Evolutionary conservation across 2,797 vertebrate genomes (phyloP).

Genomic region (Aratinga solstitialis): DNA sequence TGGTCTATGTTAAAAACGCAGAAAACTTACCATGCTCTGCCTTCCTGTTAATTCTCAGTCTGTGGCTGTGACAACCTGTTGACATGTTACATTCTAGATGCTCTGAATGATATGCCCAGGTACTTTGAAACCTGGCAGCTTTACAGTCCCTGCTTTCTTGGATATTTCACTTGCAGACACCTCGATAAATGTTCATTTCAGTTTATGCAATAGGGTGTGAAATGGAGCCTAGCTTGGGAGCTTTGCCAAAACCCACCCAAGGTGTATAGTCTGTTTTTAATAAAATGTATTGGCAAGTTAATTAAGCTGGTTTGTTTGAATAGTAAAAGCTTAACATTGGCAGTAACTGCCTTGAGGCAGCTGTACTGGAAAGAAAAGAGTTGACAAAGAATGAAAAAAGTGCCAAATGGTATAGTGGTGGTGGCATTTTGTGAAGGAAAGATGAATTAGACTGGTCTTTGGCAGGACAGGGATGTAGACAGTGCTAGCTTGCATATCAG

Average conservation of each 20-base stretch:
- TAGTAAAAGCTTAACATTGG: neutral
- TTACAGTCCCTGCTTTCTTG: neutral
- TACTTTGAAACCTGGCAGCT: slow-evolving; percentile 19
- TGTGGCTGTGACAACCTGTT: slow-evolving; percentile 6
- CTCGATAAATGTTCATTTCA: neutral
- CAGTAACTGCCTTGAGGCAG: neutral
- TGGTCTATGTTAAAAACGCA: neutral
- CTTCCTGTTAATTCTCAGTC: neutral
- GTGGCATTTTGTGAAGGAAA: neutral
- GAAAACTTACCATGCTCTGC: neutral
- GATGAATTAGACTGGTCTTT: neutral
- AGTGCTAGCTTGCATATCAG: neutral
- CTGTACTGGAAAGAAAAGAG: neutral
- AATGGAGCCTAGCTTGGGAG: neutral
- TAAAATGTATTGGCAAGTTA: neutral
- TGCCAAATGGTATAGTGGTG: neutral
- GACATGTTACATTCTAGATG: neutral
- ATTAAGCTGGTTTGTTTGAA: neutral
- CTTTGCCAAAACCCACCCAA: neutral
- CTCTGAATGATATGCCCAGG: neutral
- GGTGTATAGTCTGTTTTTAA: neutral
- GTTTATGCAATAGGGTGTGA: neutral
- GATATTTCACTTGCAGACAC: neutral
- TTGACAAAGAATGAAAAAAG: neutral
- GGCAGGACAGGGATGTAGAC: neutral